Evolutionary conservation across 2,113 vertebrate species (phyloP).

Genomic region (Addax nasomaculatus): DNA sequence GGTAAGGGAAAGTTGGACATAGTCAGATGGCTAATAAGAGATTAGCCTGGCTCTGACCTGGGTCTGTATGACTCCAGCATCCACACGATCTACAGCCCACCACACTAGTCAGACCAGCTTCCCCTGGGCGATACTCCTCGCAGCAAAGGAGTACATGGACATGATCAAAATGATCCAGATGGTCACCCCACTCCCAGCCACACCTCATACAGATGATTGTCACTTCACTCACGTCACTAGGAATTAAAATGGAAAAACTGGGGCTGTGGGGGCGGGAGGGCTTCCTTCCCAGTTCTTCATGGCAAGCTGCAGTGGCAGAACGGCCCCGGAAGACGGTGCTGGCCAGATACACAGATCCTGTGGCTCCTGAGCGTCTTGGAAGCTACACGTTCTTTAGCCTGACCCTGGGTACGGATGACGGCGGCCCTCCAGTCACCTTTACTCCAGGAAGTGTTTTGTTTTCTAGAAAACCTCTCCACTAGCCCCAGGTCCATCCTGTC

Average conservation of each 20-base stretch:
- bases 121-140: fast-evolving
- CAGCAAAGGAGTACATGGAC: not conserved
- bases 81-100: not conserved
- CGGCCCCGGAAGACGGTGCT: fast-evolving
- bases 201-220: fast-evolving
- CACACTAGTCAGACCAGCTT: not conserved
- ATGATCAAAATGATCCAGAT: not conserved
- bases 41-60: not conserved
- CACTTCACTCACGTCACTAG: fast-evolving
- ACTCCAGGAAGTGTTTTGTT: not conserved
- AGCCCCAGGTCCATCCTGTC: not conserved
- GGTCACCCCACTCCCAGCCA: not conserved
- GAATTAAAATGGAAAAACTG: not conserved
- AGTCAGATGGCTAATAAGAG: not conserved
- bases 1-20: not conserved
- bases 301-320: not conserved
- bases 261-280: fast-evolving
- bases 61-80: not conserved
- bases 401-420: fast-evolving
- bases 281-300: not conserved
- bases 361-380: not conserved
- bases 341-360: no score
- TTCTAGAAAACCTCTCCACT: not conserved
- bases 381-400: fast-evolving
- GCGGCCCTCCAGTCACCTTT: not conserved